Evolutionary conservation across 2,797 vertebrate genomes (phyloP), one percentile per base, ranked within the genome.

Genomic region (Cheirogaleus major): DNA sequence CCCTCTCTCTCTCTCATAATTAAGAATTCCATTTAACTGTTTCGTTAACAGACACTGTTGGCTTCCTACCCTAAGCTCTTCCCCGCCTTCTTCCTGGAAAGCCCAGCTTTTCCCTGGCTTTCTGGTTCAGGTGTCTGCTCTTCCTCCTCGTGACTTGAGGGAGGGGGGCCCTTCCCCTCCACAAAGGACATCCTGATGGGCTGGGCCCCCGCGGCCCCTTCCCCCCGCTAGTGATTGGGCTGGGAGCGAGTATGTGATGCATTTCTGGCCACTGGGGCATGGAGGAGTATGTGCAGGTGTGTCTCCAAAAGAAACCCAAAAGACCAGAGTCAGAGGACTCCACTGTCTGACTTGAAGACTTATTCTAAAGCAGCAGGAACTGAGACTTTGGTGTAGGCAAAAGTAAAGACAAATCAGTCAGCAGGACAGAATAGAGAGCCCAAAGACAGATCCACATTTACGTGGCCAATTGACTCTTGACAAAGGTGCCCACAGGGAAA

Each of bases 1-100:
- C n/a, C 75, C 27, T 52, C 25, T 65, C 25, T 73, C 32, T 79
- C 23, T 5, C 57, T 45, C 38, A 7, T 45, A 22, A 87, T 61
- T 63, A 63, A 82, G 70, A 79, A 27, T 48, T 35, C 43, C 70
- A 17, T 2, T 30, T 50, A 80, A 48, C 69, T 2, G 0, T 32
- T 35, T n/a, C 20, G 5, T 61, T 38, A 61, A 80, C 48, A 72
- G n/a, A 20, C 4, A 6, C 50, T 8, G 2, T 18, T 23, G 63
- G 32, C 61, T 81, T 90, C 55, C 72, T 32, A 76, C 27, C 57
- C 35, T 86, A 17, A 45, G 2, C 35, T 57, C 61, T 79, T 50
- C 15, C 32, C 48, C 27, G 2, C 30, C 48, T 11, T 38, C 67
- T 79, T 93, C 86, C 69, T 41, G 59, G 75, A 94, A 92, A 96